Evolutionary conservation across 2,797 vertebrate genomes (phyloP).

Genomic region (Crocodylus rhombifer): DNA sequence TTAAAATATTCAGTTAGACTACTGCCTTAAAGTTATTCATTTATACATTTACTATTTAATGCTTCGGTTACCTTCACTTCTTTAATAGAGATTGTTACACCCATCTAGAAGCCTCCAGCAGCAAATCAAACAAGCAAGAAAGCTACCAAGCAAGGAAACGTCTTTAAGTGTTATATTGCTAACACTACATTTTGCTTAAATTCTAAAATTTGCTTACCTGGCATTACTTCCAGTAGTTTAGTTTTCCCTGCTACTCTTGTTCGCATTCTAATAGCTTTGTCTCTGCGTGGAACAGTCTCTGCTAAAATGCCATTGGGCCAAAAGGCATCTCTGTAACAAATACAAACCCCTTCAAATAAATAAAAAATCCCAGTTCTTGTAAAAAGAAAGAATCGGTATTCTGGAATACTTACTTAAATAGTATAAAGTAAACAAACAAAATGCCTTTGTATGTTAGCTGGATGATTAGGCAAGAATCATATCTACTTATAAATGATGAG

Average conservation of each 20-base stretch:
- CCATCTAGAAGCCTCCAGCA: background rate
- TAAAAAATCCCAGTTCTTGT: conserved; percentile 33
- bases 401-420: conserved; percentile 3
- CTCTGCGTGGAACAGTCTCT: conserved; percentile 91
- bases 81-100: background rate
- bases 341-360: conserved; percentile 63
- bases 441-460: background rate
- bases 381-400: conserved; percentile 13
- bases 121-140: background rate
- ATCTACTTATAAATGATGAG: no score
- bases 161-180: background rate
- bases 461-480: no score
- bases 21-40: background rate
- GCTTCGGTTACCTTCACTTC: background rate
- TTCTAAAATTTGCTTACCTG: conserved; percentile 83
- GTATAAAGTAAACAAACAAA: background rate
- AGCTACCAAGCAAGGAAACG: no score
- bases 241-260: conserved; percentile 97
- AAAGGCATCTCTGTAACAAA: conserved; percentile 92
- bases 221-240: conserved; percentile 96
- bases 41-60: background rate
- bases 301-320: conserved; percentile 99
- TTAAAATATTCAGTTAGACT: background rate
- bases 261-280: conserved; percentile 95
- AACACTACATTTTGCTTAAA: background rate